Conservation (phyloP, 2,113 vertebrate genomes). For the Lagopus leucura region DNA sequence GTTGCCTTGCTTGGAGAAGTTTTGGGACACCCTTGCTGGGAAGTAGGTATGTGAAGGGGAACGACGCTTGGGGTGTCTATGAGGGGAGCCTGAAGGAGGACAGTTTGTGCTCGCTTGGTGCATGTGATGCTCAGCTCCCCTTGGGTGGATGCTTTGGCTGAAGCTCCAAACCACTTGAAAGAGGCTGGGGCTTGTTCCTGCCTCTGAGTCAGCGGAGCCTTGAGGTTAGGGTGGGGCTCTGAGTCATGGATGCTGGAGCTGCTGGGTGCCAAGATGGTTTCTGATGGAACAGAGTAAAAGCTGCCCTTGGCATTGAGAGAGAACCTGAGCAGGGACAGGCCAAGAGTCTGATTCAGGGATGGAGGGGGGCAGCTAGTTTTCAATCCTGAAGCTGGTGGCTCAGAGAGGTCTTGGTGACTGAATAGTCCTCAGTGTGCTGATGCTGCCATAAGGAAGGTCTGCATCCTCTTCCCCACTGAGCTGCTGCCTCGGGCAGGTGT, state of each 20-base stretch:
- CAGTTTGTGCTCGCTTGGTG: neutral
- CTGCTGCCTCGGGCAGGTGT: neutral
- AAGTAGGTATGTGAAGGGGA: neutral
- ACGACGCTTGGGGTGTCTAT: neutral
- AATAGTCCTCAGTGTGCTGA: neutral
- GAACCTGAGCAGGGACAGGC: neutral
- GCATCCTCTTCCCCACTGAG: neutral
- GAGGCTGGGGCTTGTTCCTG: accelerated
- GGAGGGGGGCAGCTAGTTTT: neutral
- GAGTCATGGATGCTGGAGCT: neutral
- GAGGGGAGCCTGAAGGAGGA: neutral
- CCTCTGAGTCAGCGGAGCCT: conserved; percentile 22
- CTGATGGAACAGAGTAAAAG: neutral
- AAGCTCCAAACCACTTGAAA: conserved; percentile 17
- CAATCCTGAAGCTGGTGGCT: neutral
- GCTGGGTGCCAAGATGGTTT: neutral
- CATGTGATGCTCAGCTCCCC: neutral
- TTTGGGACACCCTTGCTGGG: accelerated
- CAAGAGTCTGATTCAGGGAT: neutral
- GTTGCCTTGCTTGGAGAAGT: neutral
- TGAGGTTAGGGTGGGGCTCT: conserved; percentile 42
- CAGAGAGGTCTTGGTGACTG: neutral
- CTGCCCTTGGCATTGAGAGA: neutral
- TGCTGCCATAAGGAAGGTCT: neutral
- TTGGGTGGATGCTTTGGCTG: neutral